A percentile compares a stretch with the other conserved stretches of the same genome.
Evolutionary conservation across 2,888 invertebrate genomes (phyloP).

Genomic region (Leptopterna dolabrata): DNA sequence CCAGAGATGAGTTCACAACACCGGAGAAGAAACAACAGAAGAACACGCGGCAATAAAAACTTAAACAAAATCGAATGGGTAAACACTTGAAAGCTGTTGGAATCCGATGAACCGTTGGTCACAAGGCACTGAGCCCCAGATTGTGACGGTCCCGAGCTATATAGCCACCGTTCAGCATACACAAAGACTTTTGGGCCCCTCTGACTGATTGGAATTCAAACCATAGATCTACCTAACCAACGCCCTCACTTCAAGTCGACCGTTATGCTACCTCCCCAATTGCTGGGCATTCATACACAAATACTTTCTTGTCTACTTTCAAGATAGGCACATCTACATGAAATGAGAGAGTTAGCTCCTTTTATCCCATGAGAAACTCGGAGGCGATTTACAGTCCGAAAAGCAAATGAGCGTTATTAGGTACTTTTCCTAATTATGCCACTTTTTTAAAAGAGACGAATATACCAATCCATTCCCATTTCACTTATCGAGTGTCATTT

Average conservation of each 20-base stretch:
- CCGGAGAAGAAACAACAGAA: not conserved
- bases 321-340: not conserved
- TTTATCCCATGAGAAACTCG: not conserved
- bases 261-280: conserved; percentile 38
- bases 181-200: conserved; percentile 20
- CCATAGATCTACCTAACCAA: conserved; percentile 14
- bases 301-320: conserved; percentile 14
- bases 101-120: conserved; percentile 14
- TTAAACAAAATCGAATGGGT: not conserved
- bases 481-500: not conserved
- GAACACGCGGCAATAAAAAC: not conserved
- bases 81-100: not conserved
- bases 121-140: conserved; percentile 21
- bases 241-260: conserved; percentile 16
- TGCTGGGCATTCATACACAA: conserved; percentile 43
- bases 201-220: conserved; percentile 34
- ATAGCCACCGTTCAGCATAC: conserved; percentile 41
- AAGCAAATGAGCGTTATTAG: conserved; percentile 4
- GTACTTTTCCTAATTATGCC: conserved; percentile 5
- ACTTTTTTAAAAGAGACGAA: not conserved
- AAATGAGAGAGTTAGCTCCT: not conserved
- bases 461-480: not conserved
- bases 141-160: conserved; percentile 14
- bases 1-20: not conserved
- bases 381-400: not conserved